Base-by-base conservation (phyloP, 1,140 invertebrate species). In the Ctenoplectra terminalis region DNA sequence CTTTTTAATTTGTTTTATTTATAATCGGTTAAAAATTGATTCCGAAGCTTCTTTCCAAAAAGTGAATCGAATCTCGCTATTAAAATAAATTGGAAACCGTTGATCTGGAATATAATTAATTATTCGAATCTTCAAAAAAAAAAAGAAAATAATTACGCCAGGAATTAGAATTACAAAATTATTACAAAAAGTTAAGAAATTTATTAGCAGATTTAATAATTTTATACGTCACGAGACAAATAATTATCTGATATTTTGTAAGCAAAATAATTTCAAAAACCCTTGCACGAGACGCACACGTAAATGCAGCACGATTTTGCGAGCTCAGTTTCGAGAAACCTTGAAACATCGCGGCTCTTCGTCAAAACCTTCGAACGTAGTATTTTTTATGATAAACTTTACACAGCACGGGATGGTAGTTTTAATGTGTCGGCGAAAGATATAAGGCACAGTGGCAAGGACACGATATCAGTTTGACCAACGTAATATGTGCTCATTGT, bases 401-500 rank as follows among this genome's bases (percentile, higher is more conserved):
- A 56, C 54, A 26, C 54, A 26, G 26, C 54, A 23, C 5, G n/a
- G 54, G 54, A 56, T 17, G 23, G 26, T 23, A 56, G 54, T n/a
- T 56, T 56, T 56, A 56, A 56, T 26, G 54, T 56, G 23, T 26
- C 23, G 54, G 54, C 54, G 54, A 26, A 56, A 6, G 54, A 56
- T n/a, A n/a, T 56, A 26, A 56, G 54, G 20, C n/a, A 9, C 26
- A 8, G 54, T 26, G 54, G 54, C 54, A 56, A 56, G 54, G 54
- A 56, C 54, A 23, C 54, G n/a, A 56, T 56, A 56, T n/a, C 54
- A 26, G n/a, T 56, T 26, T 56, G 54, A 56, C 54, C 54, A 26
- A 9, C 54, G 54, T 56, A 56, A 56, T 56, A 26, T n/a, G 54
- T 56, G 54, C 54, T 23, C 54, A 56, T 56, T 56, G 54, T 56